Conservation (phyloP, 2,797 vertebrate genomes). For the Alfaro cultratus region DNA sequence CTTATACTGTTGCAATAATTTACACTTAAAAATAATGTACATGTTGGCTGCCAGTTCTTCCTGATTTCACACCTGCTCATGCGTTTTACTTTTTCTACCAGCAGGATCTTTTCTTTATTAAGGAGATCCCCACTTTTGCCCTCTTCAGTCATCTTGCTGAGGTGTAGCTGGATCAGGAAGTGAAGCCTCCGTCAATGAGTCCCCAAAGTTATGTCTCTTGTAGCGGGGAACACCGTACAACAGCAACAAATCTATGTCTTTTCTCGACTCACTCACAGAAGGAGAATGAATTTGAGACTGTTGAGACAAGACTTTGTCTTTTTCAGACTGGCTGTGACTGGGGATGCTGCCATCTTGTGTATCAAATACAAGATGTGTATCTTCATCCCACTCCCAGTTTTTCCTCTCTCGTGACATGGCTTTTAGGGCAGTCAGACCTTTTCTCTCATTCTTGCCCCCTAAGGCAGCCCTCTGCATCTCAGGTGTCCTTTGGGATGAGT, state of each 20-base stretch:
- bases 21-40: neutral
- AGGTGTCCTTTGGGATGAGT: slow-evolving; percentile 45
- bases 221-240: slow-evolving; percentile 37
- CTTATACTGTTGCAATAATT: neutral
- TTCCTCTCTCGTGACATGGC: slow-evolving; percentile 59
- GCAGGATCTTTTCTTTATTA: slow-evolving; percentile 43
- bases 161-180: slow-evolving; percentile 48
- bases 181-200: slow-evolving; percentile 29
- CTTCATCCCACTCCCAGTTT: slow-evolving; percentile 46
- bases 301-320: slow-evolving; percentile 13
- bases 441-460: slow-evolving; percentile 27
- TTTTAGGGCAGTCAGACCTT: slow-evolving; percentile 70
- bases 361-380: neutral
- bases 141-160: slow-evolving; percentile 39
- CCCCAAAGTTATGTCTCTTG: slow-evolving; percentile 40
- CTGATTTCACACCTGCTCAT: neutral
- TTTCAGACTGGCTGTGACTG: slow-evolving; percentile 4
- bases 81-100: slow-evolving; percentile 59
- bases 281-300: slow-evolving; percentile 19
- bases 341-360: slow-evolving; percentile 11
- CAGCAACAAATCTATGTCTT: slow-evolving; percentile 20
- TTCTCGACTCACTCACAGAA: slow-evolving; percentile 19
- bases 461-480: slow-evolving; percentile 12
- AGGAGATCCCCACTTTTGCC: slow-evolving; percentile 29
- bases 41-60: neutral